phyloP scores from a whole-genome alignment of 2,797 vertebrate species.

The Sebastolobus altivelis region DNA sequence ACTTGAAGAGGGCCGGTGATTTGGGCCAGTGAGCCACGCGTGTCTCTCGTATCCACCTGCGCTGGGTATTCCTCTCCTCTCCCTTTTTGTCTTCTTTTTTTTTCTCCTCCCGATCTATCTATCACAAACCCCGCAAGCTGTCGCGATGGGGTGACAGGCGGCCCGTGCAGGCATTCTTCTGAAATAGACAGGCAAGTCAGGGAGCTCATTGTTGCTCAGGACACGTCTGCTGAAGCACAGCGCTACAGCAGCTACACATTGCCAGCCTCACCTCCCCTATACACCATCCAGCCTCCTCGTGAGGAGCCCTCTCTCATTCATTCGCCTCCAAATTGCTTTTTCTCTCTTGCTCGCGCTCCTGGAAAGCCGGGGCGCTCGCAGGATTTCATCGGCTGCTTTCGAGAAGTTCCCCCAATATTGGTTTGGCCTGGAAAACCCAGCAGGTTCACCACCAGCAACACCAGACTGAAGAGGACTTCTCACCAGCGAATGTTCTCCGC shows the following conservation, averaged over 20 bases:
- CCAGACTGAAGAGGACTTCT: conserved; percentile 27
- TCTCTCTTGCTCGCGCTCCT: conserved; percentile 38
- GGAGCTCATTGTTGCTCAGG: conserved; percentile 76
- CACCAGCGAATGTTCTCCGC: conserved; percentile 21
- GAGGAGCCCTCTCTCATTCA: conserved; percentile 64
- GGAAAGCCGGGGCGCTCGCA: conserved; percentile 40
- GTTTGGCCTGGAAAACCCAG: conserved; percentile 60
- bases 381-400: conserved; percentile 63
- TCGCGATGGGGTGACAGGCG: conserved; percentile 70
- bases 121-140: conserved; percentile 80
- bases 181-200: conserved; percentile 74
- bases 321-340: conserved; percentile 76
- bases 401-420: conserved; percentile 51
- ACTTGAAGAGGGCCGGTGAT: conserved; percentile 75
- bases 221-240: conserved; percentile 70
- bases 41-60: conserved; percentile 71
- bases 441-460: conserved; percentile 33
- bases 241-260: conserved; percentile 49
- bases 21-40: conserved; percentile 77
- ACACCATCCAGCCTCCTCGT: conserved; percentile 51
- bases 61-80: conserved; percentile 54
- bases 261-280: conserved; percentile 46
- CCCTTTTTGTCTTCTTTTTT: conserved; percentile 61
- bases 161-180: conserved; percentile 54
- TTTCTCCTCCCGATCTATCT: conserved; percentile 64